phyloP scores from a whole-genome alignment of 2,888 invertebrate genomes.

The Archips crataeganus region DNA sequence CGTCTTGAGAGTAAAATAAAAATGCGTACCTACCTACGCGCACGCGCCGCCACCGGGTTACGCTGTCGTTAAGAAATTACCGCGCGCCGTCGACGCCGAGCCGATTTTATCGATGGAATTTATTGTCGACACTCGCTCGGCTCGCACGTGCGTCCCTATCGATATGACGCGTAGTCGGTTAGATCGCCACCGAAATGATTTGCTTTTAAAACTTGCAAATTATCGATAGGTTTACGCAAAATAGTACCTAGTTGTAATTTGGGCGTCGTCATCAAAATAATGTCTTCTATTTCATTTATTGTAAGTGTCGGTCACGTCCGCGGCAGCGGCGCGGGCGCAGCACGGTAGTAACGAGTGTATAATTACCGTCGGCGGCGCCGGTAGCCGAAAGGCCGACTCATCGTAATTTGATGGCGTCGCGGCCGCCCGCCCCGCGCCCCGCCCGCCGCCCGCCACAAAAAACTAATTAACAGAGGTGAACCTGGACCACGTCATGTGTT shows the following conservation, averaged over 20 bases:
- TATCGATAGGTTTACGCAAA: constrained; percentile 1
- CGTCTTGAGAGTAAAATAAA: constrained; percentile 79
- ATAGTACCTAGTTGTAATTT: neutral
- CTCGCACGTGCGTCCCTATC: constrained; percentile 66
- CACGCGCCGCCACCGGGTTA: constrained; percentile 85
- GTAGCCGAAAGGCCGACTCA: constrained; percentile 85
- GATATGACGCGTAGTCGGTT: constrained; percentile 54
- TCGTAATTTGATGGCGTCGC: constrained; percentile 86
- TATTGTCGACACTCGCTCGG: constrained; percentile 79
- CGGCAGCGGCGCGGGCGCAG: constrained; percentile 58
- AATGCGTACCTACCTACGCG: constrained; percentile 70
- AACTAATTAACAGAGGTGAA: constrained; percentile 84
- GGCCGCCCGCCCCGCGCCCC: constrained; percentile 70
- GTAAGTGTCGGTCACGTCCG: constrained; percentile 66
- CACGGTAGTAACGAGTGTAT: constrained; percentile 86
- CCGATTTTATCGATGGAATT: constrained; percentile 86
- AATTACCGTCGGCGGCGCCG: constrained; percentile 78
- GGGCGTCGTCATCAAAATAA: constrained; percentile 64
- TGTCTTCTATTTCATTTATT: constrained; percentile 66
- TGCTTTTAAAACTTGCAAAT: constrained; percentile 14
- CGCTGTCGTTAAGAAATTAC: constrained; percentile 85
- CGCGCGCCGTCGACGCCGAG: constrained; percentile 75
- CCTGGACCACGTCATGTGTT: constrained; percentile 54
- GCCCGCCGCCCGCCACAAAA: constrained; percentile 74
- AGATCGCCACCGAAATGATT: constrained; percentile 48